A percentile compares a stretch with the other conserved stretches of the same genome.
Evolutionary conservation across 2,113 vertebrate species (phyloP).

Genomic region (Setophaga coronata): DNA sequence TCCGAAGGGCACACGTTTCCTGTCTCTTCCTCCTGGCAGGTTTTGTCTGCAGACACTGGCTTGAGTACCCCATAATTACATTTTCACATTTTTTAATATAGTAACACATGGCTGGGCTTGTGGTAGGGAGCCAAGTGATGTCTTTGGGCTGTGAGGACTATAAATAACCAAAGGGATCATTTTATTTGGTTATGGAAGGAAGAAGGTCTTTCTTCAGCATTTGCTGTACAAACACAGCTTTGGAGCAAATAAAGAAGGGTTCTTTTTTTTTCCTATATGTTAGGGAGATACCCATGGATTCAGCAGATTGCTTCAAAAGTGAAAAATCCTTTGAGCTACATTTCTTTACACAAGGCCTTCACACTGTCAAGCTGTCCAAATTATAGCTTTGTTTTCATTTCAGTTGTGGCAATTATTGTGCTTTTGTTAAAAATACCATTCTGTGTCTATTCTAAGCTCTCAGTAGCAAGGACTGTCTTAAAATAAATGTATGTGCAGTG

Average conservation of each 20-base stretch:
- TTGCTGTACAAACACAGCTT: slow-evolving; percentile 55
- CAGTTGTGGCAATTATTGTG: slow-evolving; percentile 43
- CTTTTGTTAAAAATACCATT: slow-evolving; percentile 61
- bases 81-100: slow-evolving; percentile 82
- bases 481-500: slow-evolving; percentile 36
- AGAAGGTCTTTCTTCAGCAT: slow-evolving; percentile 70
- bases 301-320: not conserved
- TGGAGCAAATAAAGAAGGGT: slow-evolving; percentile 33
- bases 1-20: slow-evolving; percentile 57
- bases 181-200: slow-evolving; percentile 74
- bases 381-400: slow-evolving; percentile 60
- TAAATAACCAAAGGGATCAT: slow-evolving; percentile 78
- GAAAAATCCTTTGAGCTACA: not conserved
- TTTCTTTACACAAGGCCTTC: not conserved
- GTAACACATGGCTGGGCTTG: slow-evolving; percentile 79
- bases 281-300: slow-evolving; percentile 4
- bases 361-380: slow-evolving; percentile 16
- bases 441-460: slow-evolving; percentile 48
- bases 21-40: slow-evolving; percentile 72
- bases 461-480: not conserved
- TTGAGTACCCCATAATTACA: slow-evolving; percentile 78
- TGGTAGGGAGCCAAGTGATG: slow-evolving; percentile 74
- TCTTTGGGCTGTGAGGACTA: slow-evolving; percentile 68
- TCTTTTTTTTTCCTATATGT: slow-evolving; percentile 23
- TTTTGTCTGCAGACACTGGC: slow-evolving; percentile 77